Evolutionary conservation across 2,797 vertebrate species (phyloP).

Genomic region (Falco berigora): DNA sequence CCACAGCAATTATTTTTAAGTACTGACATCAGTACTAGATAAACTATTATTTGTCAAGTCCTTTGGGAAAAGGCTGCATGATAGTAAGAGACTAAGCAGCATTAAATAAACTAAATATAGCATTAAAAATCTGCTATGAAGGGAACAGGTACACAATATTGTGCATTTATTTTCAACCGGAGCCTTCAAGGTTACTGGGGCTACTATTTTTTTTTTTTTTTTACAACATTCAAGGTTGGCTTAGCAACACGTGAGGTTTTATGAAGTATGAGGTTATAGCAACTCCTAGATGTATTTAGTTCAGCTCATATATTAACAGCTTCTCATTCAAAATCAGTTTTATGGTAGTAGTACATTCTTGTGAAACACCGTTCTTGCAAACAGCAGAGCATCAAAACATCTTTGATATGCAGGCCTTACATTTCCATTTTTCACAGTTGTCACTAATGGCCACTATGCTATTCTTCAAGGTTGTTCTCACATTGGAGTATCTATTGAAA

Average conservation of each 20-base stretch:
- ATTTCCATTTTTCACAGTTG: not conserved
- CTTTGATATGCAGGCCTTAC: not conserved
- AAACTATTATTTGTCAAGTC: not conserved
- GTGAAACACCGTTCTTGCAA: not conserved
- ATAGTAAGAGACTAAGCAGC: not conserved
- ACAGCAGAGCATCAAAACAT: not conserved
- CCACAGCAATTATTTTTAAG: conserved; percentile 15
- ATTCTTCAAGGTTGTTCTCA: not conserved
- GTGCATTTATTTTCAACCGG: not conserved
- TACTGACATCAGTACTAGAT: not conserved
- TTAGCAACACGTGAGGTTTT: not conserved
- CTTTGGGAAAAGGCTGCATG: not conserved
- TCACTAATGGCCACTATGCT: not conserved
- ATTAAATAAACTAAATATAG: not conserved
- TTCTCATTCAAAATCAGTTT: not conserved
- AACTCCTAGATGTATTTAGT: not conserved
- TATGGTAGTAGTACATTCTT: not conserved
- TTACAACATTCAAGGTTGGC: not conserved
- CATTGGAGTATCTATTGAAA: not conserved
- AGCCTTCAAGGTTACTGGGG: not conserved
- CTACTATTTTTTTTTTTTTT: not conserved
- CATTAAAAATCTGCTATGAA: not conserved
- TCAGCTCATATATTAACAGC: not conserved
- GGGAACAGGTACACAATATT: not conserved
- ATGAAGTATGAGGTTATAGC: not conserved